Evolutionary conservation across 2,797 vertebrate species (phyloP), one percentile per base, ranked within the genome.

Genomic region (Dallia pectoralis): DNA sequence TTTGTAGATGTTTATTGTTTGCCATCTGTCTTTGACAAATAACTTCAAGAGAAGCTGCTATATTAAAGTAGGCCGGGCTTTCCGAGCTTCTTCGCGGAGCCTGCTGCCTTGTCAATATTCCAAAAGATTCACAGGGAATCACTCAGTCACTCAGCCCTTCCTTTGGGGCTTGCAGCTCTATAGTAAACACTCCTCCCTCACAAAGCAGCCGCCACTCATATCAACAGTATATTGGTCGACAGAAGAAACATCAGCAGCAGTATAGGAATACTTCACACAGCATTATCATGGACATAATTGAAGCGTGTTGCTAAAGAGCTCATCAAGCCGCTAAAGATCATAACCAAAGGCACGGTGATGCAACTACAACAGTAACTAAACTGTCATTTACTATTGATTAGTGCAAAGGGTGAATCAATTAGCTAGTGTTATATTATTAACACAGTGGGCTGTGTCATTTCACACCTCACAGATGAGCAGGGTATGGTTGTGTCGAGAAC

Each of bases 21-120:
- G 33, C 82, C 82, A 79, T 81, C 75, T 79, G 77, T 75, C 78
- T 84, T 78, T 76, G 69, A 79, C 78, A 79, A 85, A 81, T 82
- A 85, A 79, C 74, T 84, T 81, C 62, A 74, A 76, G 73, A 59
- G 56, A 68, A 61, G 59, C 59, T 27, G 25, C 56, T 61, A 27
- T 25, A 65, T 53, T 71, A 32, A 18, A 61, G 66, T 53, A 72
- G 70, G 71, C 48, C 32, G 69, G 77, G 78, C 73, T 72, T 84
- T 30, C 59, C 4, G 79, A 81, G 81, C 83, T 83, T 78, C n/a
- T 80, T 81, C 77, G 80, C 77, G 77, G 74, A 61, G 69, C 33
- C 56, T 63, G 56, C 63, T 56, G 75, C 65, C 77, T 82, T 79
- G 80, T 84, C 82, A 81, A 81, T 82, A 79, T 84, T 82, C 79